phyloP scores from a whole-genome alignment of 2,888 invertebrate genomes.

The Zaprionus obscuricornis region DNA sequence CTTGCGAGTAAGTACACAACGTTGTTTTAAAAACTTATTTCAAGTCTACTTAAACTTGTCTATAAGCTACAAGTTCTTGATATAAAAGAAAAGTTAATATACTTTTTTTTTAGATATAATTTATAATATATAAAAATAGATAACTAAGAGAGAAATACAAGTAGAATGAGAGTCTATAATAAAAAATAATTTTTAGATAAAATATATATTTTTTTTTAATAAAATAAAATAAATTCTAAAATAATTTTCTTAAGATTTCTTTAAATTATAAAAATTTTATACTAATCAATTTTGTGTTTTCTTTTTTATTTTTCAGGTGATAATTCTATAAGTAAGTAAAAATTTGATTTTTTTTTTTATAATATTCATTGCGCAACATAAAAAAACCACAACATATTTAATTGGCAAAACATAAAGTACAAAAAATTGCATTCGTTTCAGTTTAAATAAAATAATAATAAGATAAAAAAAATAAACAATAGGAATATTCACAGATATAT shows the following conservation, averaged over 20 bases:
- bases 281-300: slow-evolving; percentile 5
- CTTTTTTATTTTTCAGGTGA: slow-evolving; percentile 75
- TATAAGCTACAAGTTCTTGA: slow-evolving; percentile 26
- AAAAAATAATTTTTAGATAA: too few species aligned
- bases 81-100: too few species aligned
- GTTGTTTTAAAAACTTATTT: slow-evolving; percentile 33
- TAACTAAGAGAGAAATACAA: too few species aligned
- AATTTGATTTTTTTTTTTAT: slow-evolving; percentile 27
- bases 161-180: too few species aligned
- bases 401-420: slow-evolving; percentile 68
- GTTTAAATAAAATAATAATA: slow-evolving; percentile 12
- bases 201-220: not conserved
- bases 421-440: slow-evolving; percentile 74
- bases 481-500: slow-evolving; percentile 1
- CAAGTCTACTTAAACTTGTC: slow-evolving; percentile 41
- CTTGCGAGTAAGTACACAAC: slow-evolving; percentile 24
- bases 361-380: slow-evolving; percentile 50
- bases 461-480: slow-evolving; percentile 1
- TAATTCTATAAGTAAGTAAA: slow-evolving; percentile 82
- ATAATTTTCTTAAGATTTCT: not conserved
- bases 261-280: not conserved
- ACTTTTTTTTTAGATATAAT: too few species aligned
- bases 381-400: slow-evolving; percentile 56
- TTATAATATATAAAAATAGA: too few species aligned
- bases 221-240: not conserved